Conservation (phyloP, 2,797 vertebrate species). For the Chaetodon trifasciatus region DNA sequence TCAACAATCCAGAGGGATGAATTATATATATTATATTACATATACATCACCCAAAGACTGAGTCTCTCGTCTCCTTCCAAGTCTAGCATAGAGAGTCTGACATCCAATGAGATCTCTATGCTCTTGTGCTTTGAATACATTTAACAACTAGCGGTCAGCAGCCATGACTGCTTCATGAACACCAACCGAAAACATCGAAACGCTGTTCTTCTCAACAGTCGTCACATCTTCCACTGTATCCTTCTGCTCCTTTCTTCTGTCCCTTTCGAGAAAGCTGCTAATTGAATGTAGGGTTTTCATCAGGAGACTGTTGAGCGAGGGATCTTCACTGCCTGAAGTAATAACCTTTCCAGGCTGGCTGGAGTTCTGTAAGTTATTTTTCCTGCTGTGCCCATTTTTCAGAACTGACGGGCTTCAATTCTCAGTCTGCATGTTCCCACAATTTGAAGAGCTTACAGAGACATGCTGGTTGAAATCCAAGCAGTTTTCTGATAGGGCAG, state of each 20-base stretch:
- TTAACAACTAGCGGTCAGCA: neutral
- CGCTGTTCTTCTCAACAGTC: neutral
- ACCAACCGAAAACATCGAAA: conserved; percentile 7
- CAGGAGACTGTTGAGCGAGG: conserved; percentile 29
- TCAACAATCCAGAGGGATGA: neutral
- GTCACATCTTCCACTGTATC: conserved; percentile 10
- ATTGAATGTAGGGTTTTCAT: conserved; percentile 56
- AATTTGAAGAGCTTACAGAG: conserved; percentile 23
- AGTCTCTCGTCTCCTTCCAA: neutral
- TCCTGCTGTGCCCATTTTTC: conserved; percentile 23
- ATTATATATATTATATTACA: too few species aligned
- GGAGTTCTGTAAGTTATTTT: conserved; percentile 23
- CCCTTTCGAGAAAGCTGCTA: conserved; percentile 23
- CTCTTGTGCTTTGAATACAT: neutral
- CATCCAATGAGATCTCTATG: too few species aligned
- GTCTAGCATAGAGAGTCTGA: neutral
- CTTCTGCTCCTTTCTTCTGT: neutral
- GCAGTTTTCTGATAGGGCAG: conserved; percentile 27
- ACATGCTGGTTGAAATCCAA: conserved; percentile 15
- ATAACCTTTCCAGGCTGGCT: conserved; percentile 37
- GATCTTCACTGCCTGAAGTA: conserved; percentile 34
- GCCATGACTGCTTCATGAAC: neutral
- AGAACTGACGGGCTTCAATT: conserved; percentile 1
- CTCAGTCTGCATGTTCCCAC: conserved; percentile 9
- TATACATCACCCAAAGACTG: neutral